Percentiles rank a stretch among this genome's conserved stretches.
These are phyloP conservation scores for Radopholus similis DNA, from an alignment of 1,140 invertebrate genomes.

Conservation along the genomic window DNA sequence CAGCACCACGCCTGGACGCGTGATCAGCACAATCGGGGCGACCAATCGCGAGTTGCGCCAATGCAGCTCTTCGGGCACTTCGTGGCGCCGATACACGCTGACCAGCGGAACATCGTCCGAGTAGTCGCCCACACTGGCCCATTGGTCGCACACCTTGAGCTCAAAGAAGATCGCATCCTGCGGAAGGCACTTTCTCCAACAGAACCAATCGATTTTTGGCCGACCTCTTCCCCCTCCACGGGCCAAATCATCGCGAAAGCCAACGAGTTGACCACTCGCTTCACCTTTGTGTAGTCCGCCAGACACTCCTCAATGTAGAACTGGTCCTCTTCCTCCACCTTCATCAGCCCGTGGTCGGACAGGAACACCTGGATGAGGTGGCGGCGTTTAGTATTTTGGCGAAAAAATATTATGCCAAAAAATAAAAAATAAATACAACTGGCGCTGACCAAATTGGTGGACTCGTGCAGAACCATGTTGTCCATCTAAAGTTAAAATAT, in stretches of 20 bases:
- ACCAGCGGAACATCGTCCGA: conserved; percentile 50
- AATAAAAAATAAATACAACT: too few relatives aligned
- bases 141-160: conserved; percentile 59
- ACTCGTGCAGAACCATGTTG: conserved; percentile 32
- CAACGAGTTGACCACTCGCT: conserved; percentile 53
- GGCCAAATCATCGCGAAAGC: conserved; percentile 56
- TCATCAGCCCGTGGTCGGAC: conserved; percentile 52
- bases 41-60: conserved; percentile 47
- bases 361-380: too few relatives aligned
- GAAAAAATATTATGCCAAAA: too few relatives aligned
- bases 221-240: conserved; percentile 43
- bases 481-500: conserved; percentile 37
- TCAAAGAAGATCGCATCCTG: conserved; percentile 43
- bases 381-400: too few relatives aligned
- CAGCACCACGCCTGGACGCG: conserved; percentile 50
- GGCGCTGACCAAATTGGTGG: conserved; percentile 58
- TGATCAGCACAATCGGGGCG: conserved; percentile 52
- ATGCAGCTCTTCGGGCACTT: conserved; percentile 51
- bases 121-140: conserved; percentile 53
- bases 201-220: background rate
- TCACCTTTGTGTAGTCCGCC: conserved; percentile 49
- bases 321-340: conserved; percentile 53
- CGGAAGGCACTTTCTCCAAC: conserved; percentile 4
- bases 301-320: conserved; percentile 58
- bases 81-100: conserved; percentile 47